Conservation (phyloP, 2,888 invertebrate genomes). For the Pheosia gnoma region DNA sequence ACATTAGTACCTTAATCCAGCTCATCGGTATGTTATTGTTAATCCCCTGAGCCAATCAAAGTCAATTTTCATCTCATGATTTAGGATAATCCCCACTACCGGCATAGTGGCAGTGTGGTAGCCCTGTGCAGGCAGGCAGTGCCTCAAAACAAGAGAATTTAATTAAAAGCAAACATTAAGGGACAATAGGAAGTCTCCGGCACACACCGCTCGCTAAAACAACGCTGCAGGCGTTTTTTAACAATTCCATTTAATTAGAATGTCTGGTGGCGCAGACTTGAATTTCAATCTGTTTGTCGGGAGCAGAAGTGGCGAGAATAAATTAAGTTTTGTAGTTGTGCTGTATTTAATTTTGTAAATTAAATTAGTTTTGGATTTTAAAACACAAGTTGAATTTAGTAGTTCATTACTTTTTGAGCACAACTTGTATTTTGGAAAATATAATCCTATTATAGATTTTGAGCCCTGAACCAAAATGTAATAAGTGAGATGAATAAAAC, state of each 20-base stretch:
- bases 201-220: conserved; percentile 26
- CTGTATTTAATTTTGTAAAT: not conserved
- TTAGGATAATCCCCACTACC: not conserved
- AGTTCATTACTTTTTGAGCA: no score
- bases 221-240: conserved; percentile 31
- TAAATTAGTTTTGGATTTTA: not conserved
- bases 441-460: no score
- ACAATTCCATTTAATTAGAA: conserved; percentile 33
- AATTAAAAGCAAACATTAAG: conserved; percentile 61
- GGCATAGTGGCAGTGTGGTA: not conserved
- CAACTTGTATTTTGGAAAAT: no score
- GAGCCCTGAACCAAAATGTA: no score
- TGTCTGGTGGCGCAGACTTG: conserved; percentile 3
- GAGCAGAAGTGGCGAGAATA: not conserved
- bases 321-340: not conserved
- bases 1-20: no score
- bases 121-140: conserved; percentile 5
- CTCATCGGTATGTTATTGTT: no score
- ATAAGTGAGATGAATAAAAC: no score
- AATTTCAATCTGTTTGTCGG: not conserved
- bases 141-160: conserved; percentile 46
- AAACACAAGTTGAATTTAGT: no score
- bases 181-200: conserved; percentile 37
- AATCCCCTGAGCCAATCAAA: no score
- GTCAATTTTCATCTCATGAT: no score